phyloP scores from a whole-genome alignment of 2,797 vertebrate genomes.

The Channa striata region DNA sequence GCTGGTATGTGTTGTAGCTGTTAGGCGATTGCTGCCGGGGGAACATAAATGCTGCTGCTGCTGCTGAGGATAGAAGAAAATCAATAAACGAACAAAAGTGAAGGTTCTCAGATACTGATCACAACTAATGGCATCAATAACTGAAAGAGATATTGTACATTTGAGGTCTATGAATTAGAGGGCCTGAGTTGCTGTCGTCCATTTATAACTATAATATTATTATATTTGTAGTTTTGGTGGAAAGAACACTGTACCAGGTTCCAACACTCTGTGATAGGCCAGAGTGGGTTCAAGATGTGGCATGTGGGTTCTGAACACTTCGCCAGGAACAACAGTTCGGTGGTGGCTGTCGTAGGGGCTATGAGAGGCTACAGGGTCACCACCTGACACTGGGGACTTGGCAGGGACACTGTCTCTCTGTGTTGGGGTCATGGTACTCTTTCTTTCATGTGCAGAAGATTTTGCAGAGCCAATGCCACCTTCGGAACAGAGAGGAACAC shows the following conservation, averaged over 20 bases:
- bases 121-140: slow-evolving; percentile 59
- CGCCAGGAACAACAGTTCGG: slow-evolving; percentile 86
- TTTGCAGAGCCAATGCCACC: slow-evolving; percentile 90
- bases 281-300: slow-evolving; percentile 92
- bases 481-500: slow-evolving; percentile 53
- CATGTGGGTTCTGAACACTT: slow-evolving; percentile 92
- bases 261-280: slow-evolving; percentile 93
- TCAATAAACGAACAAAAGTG: slow-evolving; percentile 47
- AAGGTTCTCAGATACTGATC: slow-evolving; percentile 57
- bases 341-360: slow-evolving; percentile 96
- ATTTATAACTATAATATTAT: slow-evolving; percentile 30
- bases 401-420: slow-evolving; percentile 93
- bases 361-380: slow-evolving; percentile 90
- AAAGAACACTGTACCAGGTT: slow-evolving; percentile 87
- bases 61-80: slow-evolving; percentile 23
- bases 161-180: slow-evolving; percentile 62
- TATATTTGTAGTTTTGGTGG: slow-evolving; percentile 9
- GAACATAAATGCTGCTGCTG: slow-evolving; percentile 95
- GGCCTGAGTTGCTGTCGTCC: slow-evolving; percentile 37
- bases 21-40: slow-evolving; percentile 95
- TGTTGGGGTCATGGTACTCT: slow-evolving; percentile 92
- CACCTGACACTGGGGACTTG: slow-evolving; percentile 93
- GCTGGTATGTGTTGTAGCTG: slow-evolving; percentile 96
- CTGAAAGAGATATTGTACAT: slow-evolving; percentile 48
- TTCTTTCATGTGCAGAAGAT: slow-evolving; percentile 92